Percentiles rank a stretch among this genome's conserved stretches.
phyloP scores from a whole-genome alignment of 2,113 vertebrate genomes.

The Ictalurus furcatus region DNA sequence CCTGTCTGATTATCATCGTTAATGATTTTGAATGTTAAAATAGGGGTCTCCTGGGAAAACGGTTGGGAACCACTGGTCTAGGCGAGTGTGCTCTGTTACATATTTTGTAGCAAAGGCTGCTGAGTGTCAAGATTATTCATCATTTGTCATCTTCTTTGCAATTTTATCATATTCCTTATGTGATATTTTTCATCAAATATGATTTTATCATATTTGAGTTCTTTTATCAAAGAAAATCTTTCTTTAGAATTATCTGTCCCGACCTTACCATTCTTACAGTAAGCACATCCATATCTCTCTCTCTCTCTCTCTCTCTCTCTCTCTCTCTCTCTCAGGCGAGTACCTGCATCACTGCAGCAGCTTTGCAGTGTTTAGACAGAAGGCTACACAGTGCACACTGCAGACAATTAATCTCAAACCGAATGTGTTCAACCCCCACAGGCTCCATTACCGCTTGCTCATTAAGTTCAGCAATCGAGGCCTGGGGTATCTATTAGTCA shows the following conservation, averaged over 20 bases:
- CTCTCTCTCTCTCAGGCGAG: constrained; percentile 1
- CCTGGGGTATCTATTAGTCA: constrained; percentile 46
- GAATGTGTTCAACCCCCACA: constrained; percentile 49
- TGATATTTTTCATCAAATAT: not conserved
- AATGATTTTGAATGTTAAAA: too few species aligned
- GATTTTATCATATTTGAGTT: too few species aligned
- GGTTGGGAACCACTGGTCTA: too few species aligned
- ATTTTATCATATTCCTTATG: not conserved
- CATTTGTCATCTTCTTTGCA: not conserved
- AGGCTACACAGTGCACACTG: constrained; percentile 54
- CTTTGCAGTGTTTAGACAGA: constrained; percentile 49
- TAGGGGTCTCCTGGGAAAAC: too few species aligned
- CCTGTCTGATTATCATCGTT: too few species aligned
- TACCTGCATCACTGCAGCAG: constrained; percentile 56
- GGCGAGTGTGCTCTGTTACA: not conserved
- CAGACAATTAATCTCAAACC: constrained; percentile 58
- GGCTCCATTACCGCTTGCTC: constrained; percentile 46
- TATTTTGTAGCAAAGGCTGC: not conserved
- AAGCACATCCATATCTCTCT: not conserved
- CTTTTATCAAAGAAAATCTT: not conserved
- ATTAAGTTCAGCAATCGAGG: constrained; percentile 40
- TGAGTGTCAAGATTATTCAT: not conserved
- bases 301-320: constrained; percentile 5
- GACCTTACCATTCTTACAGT: not conserved
- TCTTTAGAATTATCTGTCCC: not conserved